phyloP scores from a whole-genome alignment of 2,888 invertebrate genomes.

The Cheilosia variabilis region DNA sequence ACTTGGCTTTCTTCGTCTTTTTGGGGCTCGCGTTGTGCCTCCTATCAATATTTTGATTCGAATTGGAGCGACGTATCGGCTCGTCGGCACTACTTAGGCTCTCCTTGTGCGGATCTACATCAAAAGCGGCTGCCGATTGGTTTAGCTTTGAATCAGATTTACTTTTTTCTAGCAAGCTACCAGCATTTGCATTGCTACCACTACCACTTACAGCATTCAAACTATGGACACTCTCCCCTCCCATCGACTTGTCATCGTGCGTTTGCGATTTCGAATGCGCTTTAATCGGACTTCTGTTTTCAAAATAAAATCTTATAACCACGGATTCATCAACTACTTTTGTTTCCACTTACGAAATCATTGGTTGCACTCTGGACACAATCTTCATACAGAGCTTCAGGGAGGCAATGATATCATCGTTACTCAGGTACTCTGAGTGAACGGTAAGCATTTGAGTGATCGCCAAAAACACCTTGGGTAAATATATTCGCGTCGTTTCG shows the following conservation, averaged over 20 bases:
- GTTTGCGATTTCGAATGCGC: slow-evolving; percentile 76
- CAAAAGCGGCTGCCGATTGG: slow-evolving; percentile 78
- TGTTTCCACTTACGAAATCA: slow-evolving; percentile 83
- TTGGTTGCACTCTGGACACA: slow-evolving; percentile 89
- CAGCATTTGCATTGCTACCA: slow-evolving; percentile 77
- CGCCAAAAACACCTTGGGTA: slow-evolving; percentile 90
- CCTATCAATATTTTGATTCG: slow-evolving; percentile 84
- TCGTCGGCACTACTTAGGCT: slow-evolving; percentile 79
- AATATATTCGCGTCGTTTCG: slow-evolving; percentile 90
- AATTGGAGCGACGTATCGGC: slow-evolving; percentile 85
- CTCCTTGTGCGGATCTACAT: slow-evolving; percentile 59
- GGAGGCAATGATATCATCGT: slow-evolving; percentile 87
- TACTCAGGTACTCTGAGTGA: slow-evolving; percentile 84
- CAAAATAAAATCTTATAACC: slow-evolving; percentile 16
- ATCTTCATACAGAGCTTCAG: slow-evolving; percentile 89
- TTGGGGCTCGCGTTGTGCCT: slow-evolving; percentile 81
- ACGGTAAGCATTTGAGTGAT: slow-evolving; percentile 86
- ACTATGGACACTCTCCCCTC: slow-evolving; percentile 66
- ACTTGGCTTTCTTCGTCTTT: slow-evolving; percentile 85
- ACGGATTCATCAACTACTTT: neutral
- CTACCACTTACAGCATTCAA: slow-evolving; percentile 76
- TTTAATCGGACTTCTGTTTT: slow-evolving; percentile 81
- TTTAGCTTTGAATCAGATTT: slow-evolving; percentile 88
- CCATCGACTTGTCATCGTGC: slow-evolving; percentile 51
- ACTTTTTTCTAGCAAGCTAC: slow-evolving; percentile 85